phyloP scores from a whole-genome alignment of 1,140 invertebrate genomes.

The Ctenoplectra terminalis region DNA sequence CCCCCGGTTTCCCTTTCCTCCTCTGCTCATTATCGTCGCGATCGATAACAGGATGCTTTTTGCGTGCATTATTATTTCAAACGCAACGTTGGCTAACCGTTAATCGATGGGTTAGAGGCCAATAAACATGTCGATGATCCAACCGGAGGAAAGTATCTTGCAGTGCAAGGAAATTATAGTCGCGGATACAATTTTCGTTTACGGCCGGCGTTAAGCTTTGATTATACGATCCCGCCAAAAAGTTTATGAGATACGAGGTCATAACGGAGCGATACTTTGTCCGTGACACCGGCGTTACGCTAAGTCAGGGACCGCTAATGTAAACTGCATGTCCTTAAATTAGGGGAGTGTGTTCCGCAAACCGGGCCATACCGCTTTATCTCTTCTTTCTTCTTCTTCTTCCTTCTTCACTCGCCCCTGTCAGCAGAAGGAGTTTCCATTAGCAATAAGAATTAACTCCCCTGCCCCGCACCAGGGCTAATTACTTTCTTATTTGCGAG shows the following conservation, averaged over 20 bases:
- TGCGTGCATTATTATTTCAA: conserved; percentile 25
- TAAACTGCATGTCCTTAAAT: conserved; percentile 46
- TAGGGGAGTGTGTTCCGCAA: conserved; percentile 22
- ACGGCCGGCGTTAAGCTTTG: conserved; percentile 25
- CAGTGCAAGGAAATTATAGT: not conserved
- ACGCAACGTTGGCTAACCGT: not conserved
- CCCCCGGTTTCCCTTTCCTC: not conserved
- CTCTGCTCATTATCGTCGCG: not conserved
- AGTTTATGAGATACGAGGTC: conserved; percentile 30
- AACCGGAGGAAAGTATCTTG: not conserved
- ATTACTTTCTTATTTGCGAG: conserved; percentile 44
- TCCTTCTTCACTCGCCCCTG: not conserved
- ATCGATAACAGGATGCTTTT: conserved; percentile 15
- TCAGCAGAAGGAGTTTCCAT: conserved; percentile 27
- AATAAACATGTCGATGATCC: conserved; percentile 9
- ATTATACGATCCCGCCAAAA: conserved; percentile 33
- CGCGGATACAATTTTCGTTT: conserved; percentile 22
- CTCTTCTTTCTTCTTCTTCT: conserved; percentile 13
- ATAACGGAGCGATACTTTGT: conserved; percentile 14
- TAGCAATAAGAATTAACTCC: conserved; percentile 32
- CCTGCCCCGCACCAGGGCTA: not conserved
- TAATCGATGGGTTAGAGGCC: conserved; percentile 8
- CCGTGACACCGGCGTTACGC: not conserved
- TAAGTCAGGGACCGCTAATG: conserved; percentile 21
- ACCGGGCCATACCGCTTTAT: conserved; percentile 26